phyloP scores from a whole-genome alignment of 2,113 vertebrate genomes.

The Merops nubicus region DNA sequence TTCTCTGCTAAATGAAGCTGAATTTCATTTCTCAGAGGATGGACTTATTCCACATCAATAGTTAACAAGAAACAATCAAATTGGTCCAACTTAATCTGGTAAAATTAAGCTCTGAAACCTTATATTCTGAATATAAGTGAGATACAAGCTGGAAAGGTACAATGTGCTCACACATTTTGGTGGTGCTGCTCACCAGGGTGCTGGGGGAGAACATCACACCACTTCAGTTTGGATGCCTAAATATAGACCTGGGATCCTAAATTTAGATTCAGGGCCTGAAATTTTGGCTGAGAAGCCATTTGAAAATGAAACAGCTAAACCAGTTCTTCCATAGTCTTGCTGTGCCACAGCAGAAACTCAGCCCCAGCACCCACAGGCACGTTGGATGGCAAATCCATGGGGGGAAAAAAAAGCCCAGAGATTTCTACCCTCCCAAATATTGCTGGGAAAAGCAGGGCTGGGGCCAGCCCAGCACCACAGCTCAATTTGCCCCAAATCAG shows the following conservation, averaged over 20 bases:
- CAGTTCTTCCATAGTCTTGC: background rate
- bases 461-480: background rate
- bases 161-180: accelerated
- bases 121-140: background rate
- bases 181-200: background rate
- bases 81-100: background rate
- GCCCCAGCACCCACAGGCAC: background rate
- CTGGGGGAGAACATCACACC: accelerated
- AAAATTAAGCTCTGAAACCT: background rate
- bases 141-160: background rate
- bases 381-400: accelerated
- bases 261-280: background rate
- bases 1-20: accelerated
- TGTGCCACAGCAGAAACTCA: background rate
- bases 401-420: background rate
- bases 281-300: background rate
- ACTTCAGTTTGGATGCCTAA: background rate
- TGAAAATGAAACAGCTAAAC: background rate
- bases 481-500: background rate
- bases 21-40: background rate
- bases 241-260: background rate
- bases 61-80: background rate
- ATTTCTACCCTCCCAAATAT: background rate
- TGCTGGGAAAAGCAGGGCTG: background rate
- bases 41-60: background rate